These are phyloP conservation scores for Sclerodermus sp. DNA, from an alignment of 2,888 invertebrate species.

Conservation along the genomic window DNA sequence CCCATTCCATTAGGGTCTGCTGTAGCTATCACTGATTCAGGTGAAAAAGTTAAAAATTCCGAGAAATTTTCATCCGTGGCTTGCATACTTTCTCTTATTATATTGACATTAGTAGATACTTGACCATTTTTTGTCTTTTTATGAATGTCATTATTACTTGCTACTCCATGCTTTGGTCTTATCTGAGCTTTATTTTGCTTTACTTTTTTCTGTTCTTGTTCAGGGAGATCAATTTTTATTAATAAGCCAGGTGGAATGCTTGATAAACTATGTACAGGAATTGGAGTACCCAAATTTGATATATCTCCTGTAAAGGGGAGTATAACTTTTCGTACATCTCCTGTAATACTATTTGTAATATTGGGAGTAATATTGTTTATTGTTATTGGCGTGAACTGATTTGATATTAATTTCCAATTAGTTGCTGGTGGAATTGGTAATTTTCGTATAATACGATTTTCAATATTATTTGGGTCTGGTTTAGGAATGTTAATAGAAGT, in stretches of 20 bases:
- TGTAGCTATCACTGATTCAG: conserved; percentile 19
- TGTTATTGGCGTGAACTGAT: conserved; percentile 50
- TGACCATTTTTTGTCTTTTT: conserved; percentile 22
- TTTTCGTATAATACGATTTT: conserved; percentile 41
- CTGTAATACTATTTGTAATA: conserved; percentile 31
- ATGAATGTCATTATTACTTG: conserved; percentile 12
- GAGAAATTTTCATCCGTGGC: conserved; percentile 19
- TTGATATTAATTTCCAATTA: conserved; percentile 48
- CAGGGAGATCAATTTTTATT: conserved; percentile 52
- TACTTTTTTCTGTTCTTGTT: conserved; percentile 28
- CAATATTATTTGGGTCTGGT: conserved; percentile 38
- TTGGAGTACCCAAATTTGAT: conserved; percentile 50
- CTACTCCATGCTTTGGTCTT: background rate
- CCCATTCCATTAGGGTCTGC: conserved; percentile 21
- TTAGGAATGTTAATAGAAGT: conserved; percentile 51
- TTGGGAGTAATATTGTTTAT: conserved; percentile 39
- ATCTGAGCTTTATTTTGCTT: conserved; percentile 24
- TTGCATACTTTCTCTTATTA: conserved; percentile 14
- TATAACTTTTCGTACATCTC: conserved; percentile 49
- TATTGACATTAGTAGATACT: conserved; percentile 5
- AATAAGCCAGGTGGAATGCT: conserved; percentile 53
- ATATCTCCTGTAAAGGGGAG: conserved; percentile 52
- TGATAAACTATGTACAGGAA: conserved; percentile 52
- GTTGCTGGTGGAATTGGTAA: conserved; percentile 46
- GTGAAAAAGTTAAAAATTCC: conserved; percentile 30